A percentile compares a stretch with the other conserved stretches of the same genome.
Evolutionary conservation across 2,797 vertebrate species (phyloP).

Genomic region (Hapalemur alaotrensis): DNA sequence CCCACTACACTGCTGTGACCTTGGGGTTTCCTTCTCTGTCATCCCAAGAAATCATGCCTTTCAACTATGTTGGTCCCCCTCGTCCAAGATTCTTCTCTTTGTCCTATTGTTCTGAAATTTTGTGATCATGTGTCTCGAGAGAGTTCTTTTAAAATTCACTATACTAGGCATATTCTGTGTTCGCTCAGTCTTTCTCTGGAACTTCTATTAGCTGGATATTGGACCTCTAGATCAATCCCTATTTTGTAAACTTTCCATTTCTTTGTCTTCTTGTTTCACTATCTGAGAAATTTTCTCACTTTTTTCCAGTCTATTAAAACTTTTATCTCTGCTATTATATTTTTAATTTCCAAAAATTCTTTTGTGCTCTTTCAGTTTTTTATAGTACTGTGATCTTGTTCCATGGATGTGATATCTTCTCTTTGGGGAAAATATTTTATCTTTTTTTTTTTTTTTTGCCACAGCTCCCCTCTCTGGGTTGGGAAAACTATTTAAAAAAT

Average conservation of each 20-base stretch:
- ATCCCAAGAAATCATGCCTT: background rate
- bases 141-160: background rate
- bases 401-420: background rate
- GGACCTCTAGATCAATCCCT: background rate
- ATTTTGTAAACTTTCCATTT: background rate
- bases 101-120: background rate
- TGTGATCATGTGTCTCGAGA: background rate
- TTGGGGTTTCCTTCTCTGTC: background rate
- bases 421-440: background rate
- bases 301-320: background rate
- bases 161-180: background rate
- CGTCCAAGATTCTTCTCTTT: background rate
- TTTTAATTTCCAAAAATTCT: background rate
- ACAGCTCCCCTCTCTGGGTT: background rate
- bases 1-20: too few relatives aligned
- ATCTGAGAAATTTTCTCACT: background rate
- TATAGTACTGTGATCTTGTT: background rate
- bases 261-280: background rate
- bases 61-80: background rate
- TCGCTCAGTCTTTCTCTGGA: background rate
- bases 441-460: too few relatives aligned
- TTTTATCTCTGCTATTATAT: background rate
- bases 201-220: background rate
- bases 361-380: background rate
- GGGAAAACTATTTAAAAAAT: background rate